Base-by-base conservation (phyloP, 1,140 invertebrate species). In the Notospermus geniculatus region DNA sequence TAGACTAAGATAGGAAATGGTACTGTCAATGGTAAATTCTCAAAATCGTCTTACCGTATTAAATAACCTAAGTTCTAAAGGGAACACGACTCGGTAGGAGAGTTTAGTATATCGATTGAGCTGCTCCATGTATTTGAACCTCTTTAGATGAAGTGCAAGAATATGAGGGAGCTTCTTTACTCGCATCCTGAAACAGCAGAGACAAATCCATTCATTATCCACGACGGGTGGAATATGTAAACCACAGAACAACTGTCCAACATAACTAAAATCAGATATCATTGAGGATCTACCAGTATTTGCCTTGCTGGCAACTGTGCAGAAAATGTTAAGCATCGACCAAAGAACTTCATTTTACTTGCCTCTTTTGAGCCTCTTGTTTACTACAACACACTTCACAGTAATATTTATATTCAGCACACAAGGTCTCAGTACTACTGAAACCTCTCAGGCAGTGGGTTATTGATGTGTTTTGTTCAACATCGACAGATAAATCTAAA, bases 71-170 rank as follows among this genome's bases (percentile, higher is more conserved):
- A 99, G 84, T 80, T 99, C 97, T 71, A 99, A 83, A 50, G 97
- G 97, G 84, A 99, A 99, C 25, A 98, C 95, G 65, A 99, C 97
- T 71, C 96, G 85, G 84, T 98, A 97, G 39, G 96, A 98, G 50
- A 99, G 91, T 86, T 99, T 99, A 62, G 98, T 97, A 80, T 98
- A 94, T 67, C 96, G 86, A 81, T 97, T 98, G 74, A 97, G 93
- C 80, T 98, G 94, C 75, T 99, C 97, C 86, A 98, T 93, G 77
- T 98, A 99, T 83, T 99, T 99, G 80, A 99, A 99, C 69, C 96
- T 84, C 83, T 99, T 99, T 63, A 99, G 84, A 85, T 99, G 97
- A 59, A 99, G 84, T 15, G 97, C 97, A 64, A 99, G 83, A 68
- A 99, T 97, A 84, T 95, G 92, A 7, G 97, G 97, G 68, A 98